A percentile compares a stretch with the other conserved stretches of the same genome.
Conservation (phyloP, 2,797 vertebrate species). For the Hemitrygon akajei region DNA sequence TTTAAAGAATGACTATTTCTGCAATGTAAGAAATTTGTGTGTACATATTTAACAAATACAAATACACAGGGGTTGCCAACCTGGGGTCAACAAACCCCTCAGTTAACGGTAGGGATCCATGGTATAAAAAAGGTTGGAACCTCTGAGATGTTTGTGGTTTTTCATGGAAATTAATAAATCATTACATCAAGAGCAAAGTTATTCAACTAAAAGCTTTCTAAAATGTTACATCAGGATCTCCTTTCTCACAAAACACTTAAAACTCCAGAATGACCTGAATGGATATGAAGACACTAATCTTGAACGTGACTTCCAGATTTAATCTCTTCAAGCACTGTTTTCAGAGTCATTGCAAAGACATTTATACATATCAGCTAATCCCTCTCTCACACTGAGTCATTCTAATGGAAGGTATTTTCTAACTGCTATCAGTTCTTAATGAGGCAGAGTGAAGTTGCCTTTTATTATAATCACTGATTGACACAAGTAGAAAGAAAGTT, state of each 20-base stretch:
- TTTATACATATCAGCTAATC: neutral
- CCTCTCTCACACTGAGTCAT: neutral
- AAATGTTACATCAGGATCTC: neutral
- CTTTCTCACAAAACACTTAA: neutral
- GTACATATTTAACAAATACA: too few species aligned
- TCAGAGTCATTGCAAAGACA: neutral
- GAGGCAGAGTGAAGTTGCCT: neutral
- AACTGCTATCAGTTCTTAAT: neutral
- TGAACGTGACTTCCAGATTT: neutral
- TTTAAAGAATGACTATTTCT: too few species aligned
- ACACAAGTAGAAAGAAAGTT: neutral
- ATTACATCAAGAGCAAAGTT: neutral
- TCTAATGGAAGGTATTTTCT: neutral
- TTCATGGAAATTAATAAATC: neutral
- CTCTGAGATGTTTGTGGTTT: neutral
- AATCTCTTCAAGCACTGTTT: neutral
- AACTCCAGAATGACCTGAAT: too few species aligned
- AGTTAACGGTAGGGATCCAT: too few species aligned
- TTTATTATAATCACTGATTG: neutral
- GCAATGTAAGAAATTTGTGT: too few species aligned
- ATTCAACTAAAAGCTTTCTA: too few species aligned
- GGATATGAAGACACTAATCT: neutral
- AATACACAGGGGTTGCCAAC: neutral
- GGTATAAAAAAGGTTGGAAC: too few species aligned
- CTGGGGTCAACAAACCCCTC: too few species aligned